Evolutionary conservation across 2,888 invertebrate genomes (phyloP).

Genomic region (Linnaemya vulpina): DNA sequence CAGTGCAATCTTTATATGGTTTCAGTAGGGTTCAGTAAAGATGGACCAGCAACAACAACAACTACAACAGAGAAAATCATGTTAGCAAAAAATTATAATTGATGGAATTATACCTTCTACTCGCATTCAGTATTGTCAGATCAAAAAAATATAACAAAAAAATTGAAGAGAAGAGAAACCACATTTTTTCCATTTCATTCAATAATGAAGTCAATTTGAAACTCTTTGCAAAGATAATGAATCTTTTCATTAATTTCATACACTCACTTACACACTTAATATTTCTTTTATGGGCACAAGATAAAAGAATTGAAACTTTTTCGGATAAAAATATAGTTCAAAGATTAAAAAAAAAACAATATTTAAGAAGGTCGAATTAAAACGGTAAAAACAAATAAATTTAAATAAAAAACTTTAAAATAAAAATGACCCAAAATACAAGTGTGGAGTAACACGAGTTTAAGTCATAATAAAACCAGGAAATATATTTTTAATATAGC

Average conservation of each 20-base stretch:
- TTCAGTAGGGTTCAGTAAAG: conserved; percentile 2
- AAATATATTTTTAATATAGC: too few species aligned
- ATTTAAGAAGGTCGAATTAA: too few species aligned
- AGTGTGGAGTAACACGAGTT: too few species aligned
- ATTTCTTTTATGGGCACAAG: neutral
- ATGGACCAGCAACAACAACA: neutral
- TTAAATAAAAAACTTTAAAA: too few species aligned
- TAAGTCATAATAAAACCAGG: too few species aligned
- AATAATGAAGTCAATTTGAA: neutral
- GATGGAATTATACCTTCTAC: conserved; percentile 62
- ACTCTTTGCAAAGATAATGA: neutral
- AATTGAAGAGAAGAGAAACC: conserved; percentile 5
- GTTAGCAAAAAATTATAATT: conserved; percentile 61
- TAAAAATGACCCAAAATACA: too few species aligned
- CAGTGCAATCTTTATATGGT: conserved; percentile 35
- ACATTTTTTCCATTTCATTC: neutral
- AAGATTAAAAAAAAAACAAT: too few species aligned
- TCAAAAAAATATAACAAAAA: too few species aligned
- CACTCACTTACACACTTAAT: neutral
- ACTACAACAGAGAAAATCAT: conserved; percentile 1
- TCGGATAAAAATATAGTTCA: too few species aligned
- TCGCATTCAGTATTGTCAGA: conserved; percentile 22
- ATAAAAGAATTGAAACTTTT: neutral
- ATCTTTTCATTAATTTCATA: neutral
- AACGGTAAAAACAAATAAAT: too few species aligned